phyloP scores from a whole-genome alignment of 2,888 invertebrate genomes.

The Lingula anatina region DNA sequence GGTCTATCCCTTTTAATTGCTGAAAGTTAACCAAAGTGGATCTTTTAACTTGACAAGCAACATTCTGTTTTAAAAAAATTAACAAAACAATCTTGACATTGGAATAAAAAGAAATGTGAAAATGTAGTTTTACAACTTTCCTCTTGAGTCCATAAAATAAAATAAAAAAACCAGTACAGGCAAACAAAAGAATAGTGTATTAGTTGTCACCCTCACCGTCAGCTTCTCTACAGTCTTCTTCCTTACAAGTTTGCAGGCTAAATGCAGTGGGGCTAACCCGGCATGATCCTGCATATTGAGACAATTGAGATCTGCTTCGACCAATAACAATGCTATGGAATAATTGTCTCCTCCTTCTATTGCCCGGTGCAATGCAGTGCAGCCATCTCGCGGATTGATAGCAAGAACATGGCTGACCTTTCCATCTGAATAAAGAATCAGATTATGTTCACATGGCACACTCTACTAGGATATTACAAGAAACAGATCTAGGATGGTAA shows the following conservation, averaged over 20 bases:
- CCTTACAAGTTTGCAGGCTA: conserved; percentile 30
- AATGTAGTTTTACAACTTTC: too few species aligned
- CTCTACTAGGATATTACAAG: too few species aligned
- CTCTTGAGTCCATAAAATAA: too few species aligned
- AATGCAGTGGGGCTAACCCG: conserved; percentile 36
- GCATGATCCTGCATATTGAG: conserved; percentile 35
- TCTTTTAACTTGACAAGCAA: background rate
- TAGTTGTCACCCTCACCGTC: conserved; percentile 30
- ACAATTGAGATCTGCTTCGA: conserved; percentile 25
- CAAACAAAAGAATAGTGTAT: too few species aligned
- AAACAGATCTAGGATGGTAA: too few species aligned
- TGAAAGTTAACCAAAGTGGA: conserved; percentile 1
- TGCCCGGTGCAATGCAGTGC: conserved; percentile 31
- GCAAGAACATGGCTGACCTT: conserved; percentile 41
- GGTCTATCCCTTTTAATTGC: conserved; percentile 20
- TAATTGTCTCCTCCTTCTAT: conserved; percentile 32
- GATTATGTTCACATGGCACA: too few species aligned
- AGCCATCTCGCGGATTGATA: conserved; percentile 32
- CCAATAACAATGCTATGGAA: conserved; percentile 18
- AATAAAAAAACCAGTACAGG: too few species aligned
- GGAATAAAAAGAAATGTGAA: too few species aligned
- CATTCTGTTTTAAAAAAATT: too few species aligned
- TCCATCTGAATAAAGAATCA: conserved; percentile 24
- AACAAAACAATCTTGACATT: too few species aligned
- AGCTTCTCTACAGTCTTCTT: conserved; percentile 30